These are phyloP conservation scores for Tachina lurida DNA, from an alignment of 2,888 invertebrate genomes.

Conservation along the genomic window DNA sequence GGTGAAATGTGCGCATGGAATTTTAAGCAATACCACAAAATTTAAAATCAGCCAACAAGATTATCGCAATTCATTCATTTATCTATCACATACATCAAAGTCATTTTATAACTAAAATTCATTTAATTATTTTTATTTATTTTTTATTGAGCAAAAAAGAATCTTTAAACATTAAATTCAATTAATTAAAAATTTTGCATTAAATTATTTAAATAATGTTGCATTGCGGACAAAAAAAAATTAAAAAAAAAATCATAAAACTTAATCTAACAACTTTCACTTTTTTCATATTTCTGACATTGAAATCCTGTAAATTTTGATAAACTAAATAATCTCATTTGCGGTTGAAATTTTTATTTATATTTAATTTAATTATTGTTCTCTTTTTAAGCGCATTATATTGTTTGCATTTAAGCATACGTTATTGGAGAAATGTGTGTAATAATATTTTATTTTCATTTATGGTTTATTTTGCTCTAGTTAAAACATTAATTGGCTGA, in stretches of 20 bases:
- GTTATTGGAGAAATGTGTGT: not conserved
- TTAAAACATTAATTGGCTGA: slow-evolving; percentile 16
- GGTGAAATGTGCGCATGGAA: too few species aligned
- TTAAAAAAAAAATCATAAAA: not conserved
- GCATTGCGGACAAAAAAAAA: not conserved
- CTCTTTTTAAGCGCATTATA: not conserved
- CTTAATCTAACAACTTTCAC: slow-evolving; percentile 6
- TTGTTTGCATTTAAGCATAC: not conserved
- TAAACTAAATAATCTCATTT: slow-evolving; percentile 44
- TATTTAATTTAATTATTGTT: not conserved
- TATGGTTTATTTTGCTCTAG: not conserved
- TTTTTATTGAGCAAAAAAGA: too few species aligned
- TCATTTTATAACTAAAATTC: too few species aligned
- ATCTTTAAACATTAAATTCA: not conserved
- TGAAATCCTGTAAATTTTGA: slow-evolving; percentile 51
- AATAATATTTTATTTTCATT: not conserved
- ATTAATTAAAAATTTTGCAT: not conserved
- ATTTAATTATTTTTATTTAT: too few species aligned
- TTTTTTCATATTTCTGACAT: slow-evolving; percentile 51
- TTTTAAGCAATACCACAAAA: too few species aligned
- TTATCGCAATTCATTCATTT: too few species aligned
- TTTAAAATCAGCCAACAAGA: too few species aligned
- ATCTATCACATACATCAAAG: too few species aligned
- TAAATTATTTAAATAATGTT: not conserved
- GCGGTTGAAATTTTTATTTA: not conserved